Conservation (phyloP, 1,140 invertebrate species). For the Pogonomyrmex barbatus region DNA sequence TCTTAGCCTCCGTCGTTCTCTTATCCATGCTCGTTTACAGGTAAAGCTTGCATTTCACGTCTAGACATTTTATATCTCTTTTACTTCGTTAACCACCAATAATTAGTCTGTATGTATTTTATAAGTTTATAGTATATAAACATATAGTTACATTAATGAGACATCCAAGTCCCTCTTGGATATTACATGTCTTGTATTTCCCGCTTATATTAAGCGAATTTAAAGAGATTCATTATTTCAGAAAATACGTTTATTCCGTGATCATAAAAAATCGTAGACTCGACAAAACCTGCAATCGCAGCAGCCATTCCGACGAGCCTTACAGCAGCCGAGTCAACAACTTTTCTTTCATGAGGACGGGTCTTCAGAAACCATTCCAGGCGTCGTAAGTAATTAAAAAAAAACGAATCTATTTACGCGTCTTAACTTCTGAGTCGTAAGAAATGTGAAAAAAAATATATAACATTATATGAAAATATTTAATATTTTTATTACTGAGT, state of each 20-base stretch:
- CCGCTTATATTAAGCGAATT: not conserved
- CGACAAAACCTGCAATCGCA: conserved; percentile 79
- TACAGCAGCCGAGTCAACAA: conserved; percentile 81
- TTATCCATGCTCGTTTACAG: conserved; percentile 90
- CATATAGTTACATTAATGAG: not conserved
- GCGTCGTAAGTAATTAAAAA: conserved; percentile 77
- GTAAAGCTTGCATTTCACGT: conserved; percentile 79
- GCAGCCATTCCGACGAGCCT: conserved; percentile 77
- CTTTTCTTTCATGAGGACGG: conserved; percentile 83
- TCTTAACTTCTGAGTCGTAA: not conserved
- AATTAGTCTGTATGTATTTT: not conserved
- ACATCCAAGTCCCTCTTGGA: not conserved
- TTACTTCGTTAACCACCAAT: not conserved
- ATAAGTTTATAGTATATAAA: not conserved
- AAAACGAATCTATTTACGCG: not conserved
- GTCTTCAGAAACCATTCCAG: conserved; percentile 82
- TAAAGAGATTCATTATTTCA: conserved; percentile 63
- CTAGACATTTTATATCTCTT: not conserved
- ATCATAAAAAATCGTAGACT: conserved; percentile 82
- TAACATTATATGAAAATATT: not conserved
- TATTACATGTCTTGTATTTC: not conserved
- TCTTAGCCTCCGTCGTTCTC: conserved; percentile 89
- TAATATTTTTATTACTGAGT: not conserved
- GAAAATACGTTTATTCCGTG: conserved; percentile 83
- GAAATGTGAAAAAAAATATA: not conserved